Conservation (phyloP, 2,113 vertebrate genomes). For the Echinops telfairi region DNA sequence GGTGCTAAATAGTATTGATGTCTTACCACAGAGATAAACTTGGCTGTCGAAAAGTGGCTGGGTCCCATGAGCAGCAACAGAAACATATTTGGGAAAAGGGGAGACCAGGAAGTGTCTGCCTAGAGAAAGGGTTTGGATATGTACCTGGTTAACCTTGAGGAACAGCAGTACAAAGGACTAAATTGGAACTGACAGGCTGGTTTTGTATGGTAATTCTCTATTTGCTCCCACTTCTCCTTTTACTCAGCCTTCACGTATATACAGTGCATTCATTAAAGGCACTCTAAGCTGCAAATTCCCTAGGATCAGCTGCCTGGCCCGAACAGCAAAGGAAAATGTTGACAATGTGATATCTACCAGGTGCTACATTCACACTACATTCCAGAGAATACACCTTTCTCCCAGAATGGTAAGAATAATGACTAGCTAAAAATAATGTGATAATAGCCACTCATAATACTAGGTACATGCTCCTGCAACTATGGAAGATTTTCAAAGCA, state of each 20-base stretch:
- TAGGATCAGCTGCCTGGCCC: neutral
- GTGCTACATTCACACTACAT: neutral
- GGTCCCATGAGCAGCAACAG: neutral
- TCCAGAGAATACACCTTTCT: neutral
- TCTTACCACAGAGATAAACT: conserved; percentile 63
- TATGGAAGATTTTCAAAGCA: neutral
- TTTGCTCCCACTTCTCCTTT: conserved; percentile 62
- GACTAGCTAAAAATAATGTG: conserved; percentile 32
- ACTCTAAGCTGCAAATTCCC: neutral
- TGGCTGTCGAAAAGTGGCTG: conserved; percentile 43
- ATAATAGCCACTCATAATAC: conserved; percentile 26
- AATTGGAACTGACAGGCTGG: conserved; percentile 67
- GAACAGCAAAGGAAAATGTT: conserved; percentile 37
- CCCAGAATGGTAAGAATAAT: neutral
- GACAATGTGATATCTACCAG: conserved; percentile 50
- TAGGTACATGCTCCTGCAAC: neutral
- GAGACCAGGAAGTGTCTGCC: conserved; percentile 25
- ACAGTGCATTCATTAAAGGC: conserved; percentile 30
- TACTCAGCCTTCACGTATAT: conserved; percentile 25
- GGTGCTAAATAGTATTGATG: conserved; percentile 66
- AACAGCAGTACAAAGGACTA: conserved; percentile 9
- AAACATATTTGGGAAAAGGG: conserved; percentile 59
- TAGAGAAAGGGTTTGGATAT: neutral
- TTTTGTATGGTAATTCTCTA: conserved; percentile 74
- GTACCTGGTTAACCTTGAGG: conserved; percentile 64